These are phyloP conservation scores for Drosophila suboccidentalis DNA, from an alignment of 2,888 invertebrate genomes.

Conservation along the genomic window DNA sequence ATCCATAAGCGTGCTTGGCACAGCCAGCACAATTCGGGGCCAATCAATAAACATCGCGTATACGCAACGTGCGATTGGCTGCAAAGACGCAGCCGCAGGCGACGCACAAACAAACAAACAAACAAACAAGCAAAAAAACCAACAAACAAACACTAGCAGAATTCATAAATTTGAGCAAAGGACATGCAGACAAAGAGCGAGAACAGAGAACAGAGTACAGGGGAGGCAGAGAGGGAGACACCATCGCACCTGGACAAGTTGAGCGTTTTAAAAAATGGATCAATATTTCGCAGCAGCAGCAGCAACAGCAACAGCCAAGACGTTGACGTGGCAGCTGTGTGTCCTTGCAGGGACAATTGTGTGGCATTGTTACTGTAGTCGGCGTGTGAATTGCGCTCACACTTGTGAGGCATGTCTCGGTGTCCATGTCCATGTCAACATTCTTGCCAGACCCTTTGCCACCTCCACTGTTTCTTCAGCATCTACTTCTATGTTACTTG, in stretches of 20 bases:
- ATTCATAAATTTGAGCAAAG: conserved; percentile 66
- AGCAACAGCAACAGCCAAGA: conserved; percentile 52
- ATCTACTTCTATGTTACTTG: not conserved
- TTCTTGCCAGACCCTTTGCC: not conserved
- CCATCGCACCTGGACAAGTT: conserved; percentile 57
- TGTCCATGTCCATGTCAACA: conserved; percentile 34
- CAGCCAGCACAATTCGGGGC: not conserved
- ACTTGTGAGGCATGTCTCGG: conserved; percentile 2
- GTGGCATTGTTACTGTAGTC: conserved; percentile 40
- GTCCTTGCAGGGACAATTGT: conserved; percentile 76
- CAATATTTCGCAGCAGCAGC: conserved; percentile 63
- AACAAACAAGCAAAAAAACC: conserved; percentile 24
- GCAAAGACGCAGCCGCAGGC: conserved; percentile 60
- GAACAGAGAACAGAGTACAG: not conserved
- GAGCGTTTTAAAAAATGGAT: conserved; percentile 61
- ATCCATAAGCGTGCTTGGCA: too few species aligned
- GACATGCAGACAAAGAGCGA: conserved; percentile 27
- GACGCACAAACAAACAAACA: conserved; percentile 31
- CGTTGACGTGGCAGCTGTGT: conserved; percentile 69
- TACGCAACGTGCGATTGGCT: conserved; percentile 57
- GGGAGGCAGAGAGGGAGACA: not conserved
- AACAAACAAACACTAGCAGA: conserved; percentile 44
- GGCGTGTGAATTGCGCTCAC: conserved; percentile 41
- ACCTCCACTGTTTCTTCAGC: not conserved
- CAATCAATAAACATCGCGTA: conserved; percentile 74